phyloP scores from a whole-genome alignment of 1,140 invertebrate genomes.

The Aphis craccivora region DNA sequence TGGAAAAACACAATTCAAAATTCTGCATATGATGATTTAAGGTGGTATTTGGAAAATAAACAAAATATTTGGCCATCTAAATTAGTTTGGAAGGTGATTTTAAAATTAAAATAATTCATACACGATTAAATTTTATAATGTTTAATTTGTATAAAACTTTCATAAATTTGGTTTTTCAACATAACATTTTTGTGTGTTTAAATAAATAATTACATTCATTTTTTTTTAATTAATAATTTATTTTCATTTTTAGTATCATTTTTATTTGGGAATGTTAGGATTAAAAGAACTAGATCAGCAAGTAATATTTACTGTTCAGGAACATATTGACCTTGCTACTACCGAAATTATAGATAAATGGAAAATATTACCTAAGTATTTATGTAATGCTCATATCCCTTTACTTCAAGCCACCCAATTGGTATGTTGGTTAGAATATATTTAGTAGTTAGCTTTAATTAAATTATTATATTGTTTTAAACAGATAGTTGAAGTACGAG shows the following conservation, averaged over 20 bases:
- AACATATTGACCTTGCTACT: slow-evolving; percentile 11
- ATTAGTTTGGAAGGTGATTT: slow-evolving; percentile 39
- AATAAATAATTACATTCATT: neutral
- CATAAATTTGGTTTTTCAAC: neutral
- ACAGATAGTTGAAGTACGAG: slow-evolving; percentile 18
- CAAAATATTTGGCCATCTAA: slow-evolving; percentile 47
- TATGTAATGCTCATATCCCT: slow-evolving; percentile 20
- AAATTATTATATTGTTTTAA: neutral
- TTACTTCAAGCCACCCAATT: slow-evolving; percentile 53
- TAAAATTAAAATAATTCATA: neutral
- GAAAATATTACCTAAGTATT: slow-evolving; percentile 42
- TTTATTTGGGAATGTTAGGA: slow-evolving; percentile 38
- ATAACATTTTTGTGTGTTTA: neutral
- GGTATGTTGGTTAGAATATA: neutral
- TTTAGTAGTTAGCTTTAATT: neutral
- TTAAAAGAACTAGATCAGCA: slow-evolving; percentile 21
- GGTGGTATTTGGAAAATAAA: slow-evolving; percentile 25
- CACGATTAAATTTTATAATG: neutral
- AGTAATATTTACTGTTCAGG: neutral
- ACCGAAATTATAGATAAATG: slow-evolving; percentile 6
- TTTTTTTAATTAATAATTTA: neutral
- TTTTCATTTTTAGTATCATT: slow-evolving; percentile 46
- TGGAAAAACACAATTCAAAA: slow-evolving; percentile 22
- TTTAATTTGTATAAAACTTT: neutral
- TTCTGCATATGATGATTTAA: neutral